Evolutionary conservation across 2,113 vertebrate species (phyloP).

Genomic region (Onychorhynchus coronatus): DNA sequence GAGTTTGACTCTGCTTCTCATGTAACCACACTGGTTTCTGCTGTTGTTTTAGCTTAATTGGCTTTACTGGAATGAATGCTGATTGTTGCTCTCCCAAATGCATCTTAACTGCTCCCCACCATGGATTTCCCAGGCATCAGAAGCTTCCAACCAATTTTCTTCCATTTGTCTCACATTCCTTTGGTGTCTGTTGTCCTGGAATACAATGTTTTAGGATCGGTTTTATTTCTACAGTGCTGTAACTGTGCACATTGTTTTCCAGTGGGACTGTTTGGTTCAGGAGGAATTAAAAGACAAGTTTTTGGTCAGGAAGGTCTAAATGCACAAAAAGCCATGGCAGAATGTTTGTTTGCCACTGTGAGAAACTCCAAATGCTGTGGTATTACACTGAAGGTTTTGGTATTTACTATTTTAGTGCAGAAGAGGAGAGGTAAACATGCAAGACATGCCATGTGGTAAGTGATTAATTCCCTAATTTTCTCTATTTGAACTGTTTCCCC

Average conservation of each 20-base stretch:
- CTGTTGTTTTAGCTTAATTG: slow-evolving; percentile 31
- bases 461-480: neutral
- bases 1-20: slow-evolving; percentile 8
- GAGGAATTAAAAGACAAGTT: neutral
- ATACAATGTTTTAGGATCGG: neutral
- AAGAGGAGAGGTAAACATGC: neutral
- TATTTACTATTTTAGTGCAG: neutral
- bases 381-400: neutral
- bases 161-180: slow-evolving; percentile 48
- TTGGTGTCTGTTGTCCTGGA: neutral
- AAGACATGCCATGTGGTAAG: neutral
- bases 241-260: neutral
- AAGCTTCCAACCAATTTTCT: slow-evolving; percentile 16
- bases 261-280: neutral
- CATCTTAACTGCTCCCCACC: slow-evolving; percentile 42
- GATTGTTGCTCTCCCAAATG: slow-evolving; percentile 37
- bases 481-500: neutral
- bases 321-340: neutral
- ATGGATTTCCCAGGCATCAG: slow-evolving; percentile 38
- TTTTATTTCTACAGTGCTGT: neutral
- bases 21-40: slow-evolving; percentile 26
- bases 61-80: slow-evolving; percentile 52
- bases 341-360: neutral
- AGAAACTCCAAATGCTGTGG: neutral
- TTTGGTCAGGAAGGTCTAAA: neutral